Percentiles rank a stretch among this genome's conserved stretches.
Conservation (phyloP, 1,140 invertebrate species). For the Diorhabda sublineata region DNA sequence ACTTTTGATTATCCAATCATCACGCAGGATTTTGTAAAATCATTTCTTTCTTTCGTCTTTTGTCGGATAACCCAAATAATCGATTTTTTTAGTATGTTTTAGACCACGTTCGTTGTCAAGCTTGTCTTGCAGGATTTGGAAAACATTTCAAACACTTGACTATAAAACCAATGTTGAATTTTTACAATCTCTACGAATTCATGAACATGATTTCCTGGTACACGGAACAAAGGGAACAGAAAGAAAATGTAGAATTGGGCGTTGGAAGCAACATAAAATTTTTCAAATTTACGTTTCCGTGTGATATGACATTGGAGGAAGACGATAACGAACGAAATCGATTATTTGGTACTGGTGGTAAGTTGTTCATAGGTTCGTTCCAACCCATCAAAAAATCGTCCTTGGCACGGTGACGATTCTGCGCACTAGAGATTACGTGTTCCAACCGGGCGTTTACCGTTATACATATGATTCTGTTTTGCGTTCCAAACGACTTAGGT, state of each 20-base stretch:
- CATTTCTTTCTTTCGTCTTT: too few relatives aligned
- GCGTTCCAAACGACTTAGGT: too few relatives aligned
- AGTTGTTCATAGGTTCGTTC: background rate
- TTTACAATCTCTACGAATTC: slow-evolving; percentile 81
- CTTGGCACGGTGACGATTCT: too few relatives aligned
- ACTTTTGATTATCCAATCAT: too few relatives aligned
- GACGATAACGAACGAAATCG: slow-evolving; percentile 57
- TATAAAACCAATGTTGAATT: slow-evolving; percentile 72
- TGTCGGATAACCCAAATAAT: too few relatives aligned
- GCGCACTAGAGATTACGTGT: too few relatives aligned
- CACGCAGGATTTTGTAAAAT: too few relatives aligned
- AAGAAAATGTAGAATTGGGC: slow-evolving; percentile 43
- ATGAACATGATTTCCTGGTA: slow-evolving; percentile 77
- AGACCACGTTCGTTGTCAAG: slow-evolving; percentile 69
- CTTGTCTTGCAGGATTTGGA: slow-evolving; percentile 69
- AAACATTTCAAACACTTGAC: slow-evolving; percentile 62
- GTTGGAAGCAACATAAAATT: slow-evolving; percentile 58
- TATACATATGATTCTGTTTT: too few relatives aligned
- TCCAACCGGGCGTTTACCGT: too few relatives aligned
- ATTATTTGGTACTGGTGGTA: slow-evolving; percentile 72
- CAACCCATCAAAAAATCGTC: too few relatives aligned
- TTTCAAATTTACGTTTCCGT: slow-evolving; percentile 75
- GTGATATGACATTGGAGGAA: slow-evolving; percentile 60
- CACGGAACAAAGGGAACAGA: slow-evolving; percentile 50
- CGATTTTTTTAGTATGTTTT: slow-evolving; percentile 57